Evolutionary conservation across 2,888 invertebrate species (phyloP), one percentile per base, ranked within the genome.

Genomic region (Chromoteleia sp.): DNA sequence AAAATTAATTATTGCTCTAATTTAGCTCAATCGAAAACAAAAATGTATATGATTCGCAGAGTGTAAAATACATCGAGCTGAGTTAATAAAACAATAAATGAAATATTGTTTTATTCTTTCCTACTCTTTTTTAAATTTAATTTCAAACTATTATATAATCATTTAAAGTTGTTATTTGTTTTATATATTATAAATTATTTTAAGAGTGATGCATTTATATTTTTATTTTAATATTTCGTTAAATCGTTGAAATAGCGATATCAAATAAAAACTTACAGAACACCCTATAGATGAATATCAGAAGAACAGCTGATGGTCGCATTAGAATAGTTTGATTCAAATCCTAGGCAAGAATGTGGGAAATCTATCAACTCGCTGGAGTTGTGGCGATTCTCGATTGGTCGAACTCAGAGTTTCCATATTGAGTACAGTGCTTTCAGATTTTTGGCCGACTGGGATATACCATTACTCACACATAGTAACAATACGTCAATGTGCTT

Each of bases 271-370:
- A 41, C 7, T 15, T 58, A 21, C 8, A 41, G 10, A 25, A 58
- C 45, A 61, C 61, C 61, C 29, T 10, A 10, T 61, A 45, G n/a
- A n/a, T 45, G 15, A 30, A 45, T 15, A 14, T 29, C 39, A 43
- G 43, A 30, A 17, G 45, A 61, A 36, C 61, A 61, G 61, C 61
- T 43, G 43, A 43, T 61, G 61, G 45, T 63, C 33, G 12, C 33
- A 12, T 54, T 67, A 67, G 43, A 29, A 67, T 8, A 61, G 36
- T 54, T 67, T 67, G 43, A 67, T 41, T 67, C 33, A 61, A 54
- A 67, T 67, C 52, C 30, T 54, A 17, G 19, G 2, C 19, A 25
- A 54, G 43, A 10, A 54, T 50, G 25, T 65, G 65, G 52, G 52
- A 65, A 39, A 39, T n/a, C 36, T 48, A 19, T 2, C 50, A 52